Evolutionary conservation across 2,888 invertebrate genomes (phyloP).

Genomic region (Pseudolycoriella hygida): DNA sequence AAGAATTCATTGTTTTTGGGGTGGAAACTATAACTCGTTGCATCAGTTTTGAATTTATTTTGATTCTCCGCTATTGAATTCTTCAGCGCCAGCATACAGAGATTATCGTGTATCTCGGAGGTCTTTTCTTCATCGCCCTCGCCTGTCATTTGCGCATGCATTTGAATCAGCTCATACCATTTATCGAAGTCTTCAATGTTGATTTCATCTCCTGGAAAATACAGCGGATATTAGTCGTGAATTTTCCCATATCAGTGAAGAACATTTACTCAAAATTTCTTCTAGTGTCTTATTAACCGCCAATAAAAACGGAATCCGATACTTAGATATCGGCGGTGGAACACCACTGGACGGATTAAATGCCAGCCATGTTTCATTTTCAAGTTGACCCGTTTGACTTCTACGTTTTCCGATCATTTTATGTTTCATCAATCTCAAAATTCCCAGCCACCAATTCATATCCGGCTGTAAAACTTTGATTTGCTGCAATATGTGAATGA

Average conservation of each 20-base stretch:
- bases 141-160: constrained; percentile 21
- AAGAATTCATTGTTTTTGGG: constrained; percentile 29
- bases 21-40: constrained; percentile 23
- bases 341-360: constrained; percentile 23
- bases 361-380: constrained; percentile 26
- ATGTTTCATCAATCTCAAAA: constrained; percentile 24
- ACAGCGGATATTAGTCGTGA: not conserved
- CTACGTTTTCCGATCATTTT: constrained; percentile 24
- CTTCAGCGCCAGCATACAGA: constrained; percentile 27
- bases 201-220: constrained; percentile 20
- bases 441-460: constrained; percentile 25
- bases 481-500: constrained; percentile 24
- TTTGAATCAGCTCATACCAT: constrained; percentile 27
- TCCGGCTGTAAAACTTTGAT: constrained; percentile 21
- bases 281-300: constrained; percentile 23
- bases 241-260: not conserved
- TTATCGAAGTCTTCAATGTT: constrained; percentile 26
- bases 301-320: constrained; percentile 26
- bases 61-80: constrained; percentile 26
- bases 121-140: constrained; percentile 16
- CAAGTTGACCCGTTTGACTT: constrained; percentile 22
- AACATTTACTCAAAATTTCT: constrained; percentile 13
- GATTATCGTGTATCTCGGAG: constrained; percentile 22
- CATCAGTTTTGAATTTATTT: constrained; percentile 16
- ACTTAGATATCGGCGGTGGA: constrained; percentile 27